These are phyloP conservation scores for Colistium nudipinnis DNA, from an alignment of 2,113 vertebrate species.

Conservation along the genomic window DNA sequence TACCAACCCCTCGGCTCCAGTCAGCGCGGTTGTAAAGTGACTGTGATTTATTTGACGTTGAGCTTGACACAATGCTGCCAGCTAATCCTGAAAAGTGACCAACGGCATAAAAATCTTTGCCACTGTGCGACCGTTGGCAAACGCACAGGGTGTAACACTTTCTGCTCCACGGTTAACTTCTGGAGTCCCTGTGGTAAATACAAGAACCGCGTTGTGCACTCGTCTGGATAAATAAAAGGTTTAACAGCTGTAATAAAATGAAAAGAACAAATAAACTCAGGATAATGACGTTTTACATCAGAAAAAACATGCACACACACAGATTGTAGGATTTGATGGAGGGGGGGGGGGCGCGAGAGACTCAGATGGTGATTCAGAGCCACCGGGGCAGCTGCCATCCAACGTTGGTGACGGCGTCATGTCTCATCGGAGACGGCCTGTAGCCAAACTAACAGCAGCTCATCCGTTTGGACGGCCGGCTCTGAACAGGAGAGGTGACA, in stretches of 20 bases:
- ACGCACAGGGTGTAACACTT: slow-evolving; percentile 1
- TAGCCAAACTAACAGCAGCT: slow-evolving; percentile 59
- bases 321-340: slow-evolving; percentile 1
- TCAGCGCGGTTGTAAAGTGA: neutral
- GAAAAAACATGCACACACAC: neutral
- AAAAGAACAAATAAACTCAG: neutral
- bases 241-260: slow-evolving; percentile 4
- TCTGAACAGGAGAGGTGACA: slow-evolving; percentile 43
- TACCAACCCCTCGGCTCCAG: neutral
- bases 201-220: neutral
- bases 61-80: neutral
- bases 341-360: slow-evolving; percentile 18
- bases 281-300: neutral
- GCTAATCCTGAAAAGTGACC: neutral
- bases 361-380: slow-evolving; percentile 53
- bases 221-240: slow-evolving; percentile 9
- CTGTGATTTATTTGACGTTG: slow-evolving; percentile 3
- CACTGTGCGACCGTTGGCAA: slow-evolving; percentile 5
- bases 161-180: slow-evolving; percentile 9
- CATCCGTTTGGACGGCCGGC: slow-evolving; percentile 15
- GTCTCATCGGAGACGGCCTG: slow-evolving; percentile 47
- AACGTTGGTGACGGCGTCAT: slow-evolving; percentile 47
- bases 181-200: neutral
- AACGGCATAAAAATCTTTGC: slow-evolving; percentile 1
- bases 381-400: slow-evolving; percentile 35